Conservation (phyloP, 2,797 vertebrate species). For the Antrozous pallidus region DNA sequence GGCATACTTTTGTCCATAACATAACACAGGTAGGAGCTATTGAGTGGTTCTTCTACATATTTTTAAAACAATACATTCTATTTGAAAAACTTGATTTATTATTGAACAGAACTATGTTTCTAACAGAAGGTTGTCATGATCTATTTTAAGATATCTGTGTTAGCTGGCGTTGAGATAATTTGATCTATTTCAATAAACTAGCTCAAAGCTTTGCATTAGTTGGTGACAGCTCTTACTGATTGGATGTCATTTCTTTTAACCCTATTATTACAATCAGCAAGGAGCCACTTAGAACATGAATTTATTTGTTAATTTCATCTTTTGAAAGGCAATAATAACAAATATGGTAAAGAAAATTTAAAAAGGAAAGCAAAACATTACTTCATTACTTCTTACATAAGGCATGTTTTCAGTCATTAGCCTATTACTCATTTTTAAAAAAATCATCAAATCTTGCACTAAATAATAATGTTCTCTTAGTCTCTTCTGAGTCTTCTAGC, state of each 20-base stretch:
- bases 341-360: background rate
- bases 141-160: background rate
- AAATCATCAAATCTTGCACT: background rate
- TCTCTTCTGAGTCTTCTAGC: background rate
- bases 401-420: background rate
- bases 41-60: background rate
- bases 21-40: background rate
- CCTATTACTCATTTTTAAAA: background rate
- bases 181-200: conserved; percentile 31
- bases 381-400: background rate
- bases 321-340: conserved; percentile 25
- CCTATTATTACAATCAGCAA: conserved; percentile 57
- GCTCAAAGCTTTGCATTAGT: conserved; percentile 36
- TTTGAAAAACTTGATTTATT: background rate
- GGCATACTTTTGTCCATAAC: background rate
- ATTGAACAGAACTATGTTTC: background rate
- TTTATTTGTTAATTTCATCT: conserved; percentile 66
- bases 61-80: background rate
- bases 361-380: background rate
- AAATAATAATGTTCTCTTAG: background rate
- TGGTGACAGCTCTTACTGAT: conserved; percentile 66
- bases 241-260: conserved; percentile 65
- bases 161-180: conserved; percentile 25
- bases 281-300: conserved; percentile 59
- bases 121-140: background rate